Evolutionary conservation across 2,113 vertebrate species (phyloP), one percentile per base, ranked within the genome.

Genomic region (Lanius ludovicianus): DNA sequence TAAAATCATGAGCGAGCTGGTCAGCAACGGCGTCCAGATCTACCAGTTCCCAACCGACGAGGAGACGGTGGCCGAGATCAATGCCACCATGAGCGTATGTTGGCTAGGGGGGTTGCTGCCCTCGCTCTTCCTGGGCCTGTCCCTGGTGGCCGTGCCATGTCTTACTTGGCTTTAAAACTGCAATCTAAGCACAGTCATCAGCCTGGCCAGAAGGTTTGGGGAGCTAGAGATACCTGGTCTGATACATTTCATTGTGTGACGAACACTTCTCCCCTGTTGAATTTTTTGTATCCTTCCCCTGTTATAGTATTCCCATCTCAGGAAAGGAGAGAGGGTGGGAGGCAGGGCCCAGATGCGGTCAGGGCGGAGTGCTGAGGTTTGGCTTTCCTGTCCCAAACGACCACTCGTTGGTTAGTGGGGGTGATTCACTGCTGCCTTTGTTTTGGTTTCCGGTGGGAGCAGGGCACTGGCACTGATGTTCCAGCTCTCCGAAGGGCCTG

Each of bases 1-100:
- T 53, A 98, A 98, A 97, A 98, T 98, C 93, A 98, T 98, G 98
- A 98, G 98, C 0, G 98, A 98, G 82, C 96, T 98, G 28, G 98
- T 98, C 84, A 98, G 98, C 97, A 98, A 98, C 4, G 98, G 98
- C 0, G 98, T 98, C 57, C 98, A 98, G 97, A 98, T 98, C 90
- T 98, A 98, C 86, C 98, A 98, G 96, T 98, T 98, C 82, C 98
- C 98, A 0, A 98, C 98, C 0, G 98, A 98, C 8, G 98, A 98
- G 78, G 98, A 98, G 90, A 98, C 98, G 0, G 98, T 98, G 93
- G 98, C 98, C 0, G 98, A 98, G 96, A 98, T 98, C 33, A 98
- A 98, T 1, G 98, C 98, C 10, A 98, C 98, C 0, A 98, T 98
- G 98, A 98, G 98, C 3, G 98, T 98, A 98, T 76, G 98, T 52